phyloP scores from a whole-genome alignment of 2,888 invertebrate species.

The Abrostola triplasia region DNA sequence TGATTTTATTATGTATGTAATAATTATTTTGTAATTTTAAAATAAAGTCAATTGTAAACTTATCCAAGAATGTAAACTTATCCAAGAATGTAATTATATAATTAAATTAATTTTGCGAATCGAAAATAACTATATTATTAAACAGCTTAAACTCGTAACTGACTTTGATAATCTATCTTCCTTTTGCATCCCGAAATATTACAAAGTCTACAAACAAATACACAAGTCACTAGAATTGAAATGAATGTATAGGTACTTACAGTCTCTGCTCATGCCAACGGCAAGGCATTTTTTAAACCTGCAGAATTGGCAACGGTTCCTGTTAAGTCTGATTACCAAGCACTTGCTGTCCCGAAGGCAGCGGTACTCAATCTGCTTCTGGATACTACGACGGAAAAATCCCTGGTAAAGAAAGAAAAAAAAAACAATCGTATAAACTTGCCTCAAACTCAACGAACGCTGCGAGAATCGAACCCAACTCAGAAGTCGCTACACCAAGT shows the following conservation, averaged over 20 bases:
- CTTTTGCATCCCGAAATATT: neutral
- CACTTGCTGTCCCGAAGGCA: constrained; percentile 98
- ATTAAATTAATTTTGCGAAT: too few relatives aligned
- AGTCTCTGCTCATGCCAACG: constrained; percentile 98
- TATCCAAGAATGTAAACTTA: too few relatives aligned
- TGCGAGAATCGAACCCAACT: too few relatives aligned
- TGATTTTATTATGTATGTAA: too few relatives aligned
- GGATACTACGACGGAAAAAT: constrained; percentile 98
- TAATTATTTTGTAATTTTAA: too few relatives aligned
- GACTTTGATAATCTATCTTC: too few relatives aligned
- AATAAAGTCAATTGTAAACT: too few relatives aligned
- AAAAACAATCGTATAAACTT: neutral
- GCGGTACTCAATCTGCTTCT: constrained; percentile 98
- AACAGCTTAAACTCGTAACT: too few relatives aligned
- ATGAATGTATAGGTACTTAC: constrained; percentile 90
- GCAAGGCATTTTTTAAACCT: constrained; percentile 98
- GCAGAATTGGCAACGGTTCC: constrained; percentile 98
- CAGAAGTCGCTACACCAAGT: too few relatives aligned
- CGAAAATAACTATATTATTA: too few relatives aligned
- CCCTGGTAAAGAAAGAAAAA: constrained; percentile 89
- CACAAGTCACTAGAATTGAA: neutral
- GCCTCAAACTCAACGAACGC: too few relatives aligned
- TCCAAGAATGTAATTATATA: too few relatives aligned
- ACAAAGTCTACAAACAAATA: neutral
- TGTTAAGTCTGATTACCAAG: constrained; percentile 96